These are phyloP conservation scores for Aphrocallistes beatrix DNA, from an alignment of 37 sponge, comb jelly and placozoan genomes.

Conservation along the genomic window DNA sequence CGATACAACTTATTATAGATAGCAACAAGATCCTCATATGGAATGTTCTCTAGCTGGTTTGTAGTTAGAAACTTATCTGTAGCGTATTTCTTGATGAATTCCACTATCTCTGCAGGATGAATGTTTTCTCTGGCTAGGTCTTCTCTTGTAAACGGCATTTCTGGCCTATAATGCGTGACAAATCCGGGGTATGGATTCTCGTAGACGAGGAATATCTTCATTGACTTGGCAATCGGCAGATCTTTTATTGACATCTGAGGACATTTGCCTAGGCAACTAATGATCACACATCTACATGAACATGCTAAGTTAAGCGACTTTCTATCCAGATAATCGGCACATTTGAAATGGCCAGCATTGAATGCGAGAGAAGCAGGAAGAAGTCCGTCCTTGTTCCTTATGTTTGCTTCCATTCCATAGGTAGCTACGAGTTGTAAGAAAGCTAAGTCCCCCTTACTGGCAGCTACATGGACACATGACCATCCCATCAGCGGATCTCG, in stretches of 20 bases:
- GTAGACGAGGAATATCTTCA: not conserved
- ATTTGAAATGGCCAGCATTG: not conserved
- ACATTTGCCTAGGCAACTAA: not conserved
- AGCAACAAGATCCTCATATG: not conserved
- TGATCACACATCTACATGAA: not conserved
- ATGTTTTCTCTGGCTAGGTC: not conserved
- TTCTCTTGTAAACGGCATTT: not conserved
- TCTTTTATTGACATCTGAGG: not conserved
- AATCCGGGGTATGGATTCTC: constrained; percentile 2
- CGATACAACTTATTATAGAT: not conserved
- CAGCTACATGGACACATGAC: not conserved
- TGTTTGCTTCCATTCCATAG: not conserved
- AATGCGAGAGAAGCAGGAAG: not conserved
- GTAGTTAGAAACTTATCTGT: not conserved
- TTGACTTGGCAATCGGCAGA: not conserved
- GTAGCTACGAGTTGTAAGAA: not conserved
- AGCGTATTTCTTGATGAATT: not conserved
- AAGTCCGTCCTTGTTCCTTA: not conserved
- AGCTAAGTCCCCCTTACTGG: not conserved
- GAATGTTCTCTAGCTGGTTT: not conserved
- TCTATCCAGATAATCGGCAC: not conserved
- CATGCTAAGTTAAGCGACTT: not conserved
- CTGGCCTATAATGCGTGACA: not conserved
- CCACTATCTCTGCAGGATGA: not conserved
- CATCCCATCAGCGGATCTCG: not conserved